Percentiles rank a stretch among this genome's conserved stretches.
Conservation (phyloP, 2,113 vertebrate genomes). For the Phycodurus eques region DNA sequence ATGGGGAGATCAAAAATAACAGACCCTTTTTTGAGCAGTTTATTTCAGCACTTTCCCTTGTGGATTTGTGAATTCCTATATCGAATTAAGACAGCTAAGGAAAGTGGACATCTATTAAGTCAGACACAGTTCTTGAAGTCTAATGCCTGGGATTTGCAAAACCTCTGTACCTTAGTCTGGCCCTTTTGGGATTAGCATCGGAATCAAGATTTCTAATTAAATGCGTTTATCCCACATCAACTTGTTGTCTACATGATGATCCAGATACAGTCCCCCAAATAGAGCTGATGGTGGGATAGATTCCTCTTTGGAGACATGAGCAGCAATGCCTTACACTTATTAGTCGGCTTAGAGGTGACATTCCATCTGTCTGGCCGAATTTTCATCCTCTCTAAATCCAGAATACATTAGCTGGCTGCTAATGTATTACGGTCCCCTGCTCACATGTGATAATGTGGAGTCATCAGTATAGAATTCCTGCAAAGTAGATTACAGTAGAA, state of each 20-base stretch:
- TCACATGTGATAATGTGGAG: background rate
- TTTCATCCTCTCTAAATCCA: background rate
- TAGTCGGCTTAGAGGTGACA: background rate
- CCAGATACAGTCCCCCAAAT: background rate
- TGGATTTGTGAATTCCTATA: background rate
- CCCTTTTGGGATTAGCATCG: background rate
- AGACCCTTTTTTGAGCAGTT: background rate
- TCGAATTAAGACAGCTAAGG: background rate
- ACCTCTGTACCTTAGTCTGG: background rate
- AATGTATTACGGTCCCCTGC: background rate
- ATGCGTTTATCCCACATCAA: background rate
- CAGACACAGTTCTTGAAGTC: background rate
- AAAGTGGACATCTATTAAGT: background rate
- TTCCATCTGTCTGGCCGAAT: background rate
- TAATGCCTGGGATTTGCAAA: background rate
- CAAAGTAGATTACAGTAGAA: background rate
- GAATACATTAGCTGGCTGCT: background rate
- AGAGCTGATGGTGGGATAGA: background rate
- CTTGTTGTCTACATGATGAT: background rate
- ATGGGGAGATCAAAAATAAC: background rate
- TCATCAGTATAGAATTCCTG: slow-evolving; percentile 1
- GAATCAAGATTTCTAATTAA: background rate
- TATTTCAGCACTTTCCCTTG: background rate
- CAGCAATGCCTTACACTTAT: background rate
- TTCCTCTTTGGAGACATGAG: background rate